Conservation (phyloP, 2,113 vertebrate species). For the Cyanoderma ruficeps region DNA sequence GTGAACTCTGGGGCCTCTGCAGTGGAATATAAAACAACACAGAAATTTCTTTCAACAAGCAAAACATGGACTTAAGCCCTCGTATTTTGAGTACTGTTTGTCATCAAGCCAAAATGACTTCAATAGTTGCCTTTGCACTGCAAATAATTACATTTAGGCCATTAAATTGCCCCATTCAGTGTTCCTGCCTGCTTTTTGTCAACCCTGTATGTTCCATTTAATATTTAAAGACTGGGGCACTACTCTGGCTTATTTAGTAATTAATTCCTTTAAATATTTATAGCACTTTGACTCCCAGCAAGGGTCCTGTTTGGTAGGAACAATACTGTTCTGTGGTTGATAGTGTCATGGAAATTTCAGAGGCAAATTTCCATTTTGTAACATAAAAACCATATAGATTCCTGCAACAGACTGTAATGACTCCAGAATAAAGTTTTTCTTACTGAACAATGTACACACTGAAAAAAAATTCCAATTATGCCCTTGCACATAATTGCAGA, state of each 20-base stretch:
- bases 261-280: conserved; percentile 71
- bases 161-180: conserved; percentile 9
- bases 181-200: conserved; percentile 35
- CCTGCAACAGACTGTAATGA: not conserved
- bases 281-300: conserved; percentile 36
- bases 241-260: conserved; percentile 21
- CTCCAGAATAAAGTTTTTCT: conserved; percentile 15
- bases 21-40: not conserved
- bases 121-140: not conserved
- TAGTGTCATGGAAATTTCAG: conserved; percentile 50
- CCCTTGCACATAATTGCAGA: not conserved
- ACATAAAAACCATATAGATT: conserved; percentile 28
- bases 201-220: not conserved
- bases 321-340: not conserved
- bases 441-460: not conserved
- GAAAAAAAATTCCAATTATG: not conserved
- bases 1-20: not conserved
- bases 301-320: conserved; percentile 36
- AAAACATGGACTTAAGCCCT: not conserved
- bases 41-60: not conserved
- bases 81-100: not conserved
- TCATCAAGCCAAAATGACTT: not conserved
- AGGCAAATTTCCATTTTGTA: conserved; percentile 26
- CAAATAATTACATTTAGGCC: conserved; percentile 12
- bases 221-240: conserved; percentile 4